These are phyloP conservation scores for Zaprionus africanus DNA, from an alignment of 1,140 invertebrate genomes.

Conservation along the genomic window DNA sequence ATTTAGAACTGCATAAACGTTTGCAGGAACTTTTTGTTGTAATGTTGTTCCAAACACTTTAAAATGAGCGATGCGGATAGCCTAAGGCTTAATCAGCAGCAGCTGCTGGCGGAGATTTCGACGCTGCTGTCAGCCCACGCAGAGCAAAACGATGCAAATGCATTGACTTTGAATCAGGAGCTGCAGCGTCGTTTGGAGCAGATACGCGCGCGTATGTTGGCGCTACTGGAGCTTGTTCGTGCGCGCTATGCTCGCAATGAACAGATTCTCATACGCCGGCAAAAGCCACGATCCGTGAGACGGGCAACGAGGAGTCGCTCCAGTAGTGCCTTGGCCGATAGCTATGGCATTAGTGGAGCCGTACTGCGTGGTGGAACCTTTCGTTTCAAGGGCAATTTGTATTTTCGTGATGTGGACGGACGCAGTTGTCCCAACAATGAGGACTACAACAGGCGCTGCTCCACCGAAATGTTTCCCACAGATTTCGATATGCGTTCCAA, in stretches of 20 bases:
- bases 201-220: conserved; percentile 31
- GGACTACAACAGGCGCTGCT: conserved; percentile 69
- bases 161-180: conserved; percentile 55
- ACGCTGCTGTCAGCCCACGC: conserved; percentile 26
- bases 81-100: conserved; percentile 21
- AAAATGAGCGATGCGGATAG: conserved; percentile 47
- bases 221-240: conserved; percentile 44
- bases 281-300: conserved; percentile 23
- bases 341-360: conserved; percentile 42
- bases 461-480: conserved; percentile 77
- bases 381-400: conserved; percentile 74
- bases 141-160: conserved; percentile 29
- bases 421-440: conserved; percentile 75
- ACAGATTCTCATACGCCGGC: conserved; percentile 54
- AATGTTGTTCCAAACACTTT: neutral
- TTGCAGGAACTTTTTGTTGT: neutral
- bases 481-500: conserved; percentile 69
- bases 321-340: neutral
- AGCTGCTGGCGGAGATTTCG: conserved; percentile 45
- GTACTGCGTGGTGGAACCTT: conserved; percentile 69
- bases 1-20: neutral
- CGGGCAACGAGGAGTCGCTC: neutral
- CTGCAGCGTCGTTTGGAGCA: conserved; percentile 55
- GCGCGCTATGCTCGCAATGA: conserved; percentile 62
- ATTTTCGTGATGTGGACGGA: conserved; percentile 71